phyloP scores from a whole-genome alignment of 1,140 invertebrate genomes.

The Papilio xuthus region DNA sequence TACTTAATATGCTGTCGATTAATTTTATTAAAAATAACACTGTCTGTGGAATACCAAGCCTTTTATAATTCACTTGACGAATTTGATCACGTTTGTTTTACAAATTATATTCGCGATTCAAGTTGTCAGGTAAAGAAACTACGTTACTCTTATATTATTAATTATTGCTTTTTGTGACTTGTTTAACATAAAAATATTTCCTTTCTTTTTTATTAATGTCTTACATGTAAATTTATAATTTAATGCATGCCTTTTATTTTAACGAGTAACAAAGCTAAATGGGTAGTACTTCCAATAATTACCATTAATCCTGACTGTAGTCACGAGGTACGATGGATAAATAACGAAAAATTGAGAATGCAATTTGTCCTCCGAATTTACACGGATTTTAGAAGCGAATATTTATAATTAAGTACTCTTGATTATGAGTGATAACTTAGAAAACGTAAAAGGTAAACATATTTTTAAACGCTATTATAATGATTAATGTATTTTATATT shows the following conservation, averaged over 20 bases:
- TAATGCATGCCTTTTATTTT: constrained; percentile 1
- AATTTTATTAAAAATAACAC: constrained; percentile 32
- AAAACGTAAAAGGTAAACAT: too few species aligned
- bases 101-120: constrained; percentile 17
- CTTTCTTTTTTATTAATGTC: constrained; percentile 7
- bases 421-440: too few species aligned
- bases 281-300: background rate
- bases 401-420: background rate
- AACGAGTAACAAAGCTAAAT: background rate
- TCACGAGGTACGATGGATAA: background rate
- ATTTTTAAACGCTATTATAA: background rate
- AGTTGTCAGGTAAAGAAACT: background rate
- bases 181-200: background rate
- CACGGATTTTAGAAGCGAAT: background rate
- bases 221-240: background rate
- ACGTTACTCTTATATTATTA: constrained; percentile 8
- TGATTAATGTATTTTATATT: background rate
- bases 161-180: background rate
- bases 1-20: constrained; percentile 30
- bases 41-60: constrained; percentile 3
- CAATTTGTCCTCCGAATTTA: too few species aligned
- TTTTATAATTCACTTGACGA: constrained; percentile 34
- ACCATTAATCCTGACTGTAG: background rate
- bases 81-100: constrained; percentile 30
- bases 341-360: background rate